Evolutionary conservation across 2,888 invertebrate species (phyloP).

Genomic region (Polyommatus iphigenia): DNA sequence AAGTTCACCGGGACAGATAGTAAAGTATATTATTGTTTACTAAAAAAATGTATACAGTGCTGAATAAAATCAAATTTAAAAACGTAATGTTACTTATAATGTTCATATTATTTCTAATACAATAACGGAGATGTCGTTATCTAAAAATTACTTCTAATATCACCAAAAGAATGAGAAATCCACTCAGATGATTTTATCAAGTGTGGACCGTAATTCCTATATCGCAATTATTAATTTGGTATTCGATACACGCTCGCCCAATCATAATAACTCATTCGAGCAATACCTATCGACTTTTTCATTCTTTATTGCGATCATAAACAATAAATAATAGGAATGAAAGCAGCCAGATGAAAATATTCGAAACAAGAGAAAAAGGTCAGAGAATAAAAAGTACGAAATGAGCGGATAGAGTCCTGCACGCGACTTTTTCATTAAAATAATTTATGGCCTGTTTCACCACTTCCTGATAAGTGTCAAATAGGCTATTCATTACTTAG

Average conservation of each 20-base stretch:
- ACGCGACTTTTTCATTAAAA: neutral
- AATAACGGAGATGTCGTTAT: neutral
- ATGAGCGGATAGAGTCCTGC: neutral
- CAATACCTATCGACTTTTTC: neutral
- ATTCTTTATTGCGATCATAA: constrained; percentile 9
- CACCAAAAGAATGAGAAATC: neutral
- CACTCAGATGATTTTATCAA: neutral
- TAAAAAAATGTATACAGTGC: too few relatives aligned
- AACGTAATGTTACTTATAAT: too few relatives aligned
- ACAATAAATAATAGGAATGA: constrained; percentile 1
- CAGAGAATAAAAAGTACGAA: neutral
- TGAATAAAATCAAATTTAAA: too few relatives aligned
- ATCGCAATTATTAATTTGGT: neutral
- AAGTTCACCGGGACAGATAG: too few relatives aligned
- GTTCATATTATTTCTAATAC: too few relatives aligned
- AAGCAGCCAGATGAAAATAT: neutral
- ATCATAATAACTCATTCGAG: constrained; percentile 19
- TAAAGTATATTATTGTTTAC: too few relatives aligned
- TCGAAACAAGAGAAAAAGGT: neutral
- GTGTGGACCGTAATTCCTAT: neutral
- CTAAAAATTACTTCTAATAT: neutral
- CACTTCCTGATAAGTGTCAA: too few relatives aligned
- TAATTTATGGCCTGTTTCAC: too few relatives aligned
- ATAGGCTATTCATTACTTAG: too few relatives aligned
- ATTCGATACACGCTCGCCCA: constrained; percentile 2